Conservation (phyloP, 2,797 vertebrate genomes). For the Falco concolor region DNA sequence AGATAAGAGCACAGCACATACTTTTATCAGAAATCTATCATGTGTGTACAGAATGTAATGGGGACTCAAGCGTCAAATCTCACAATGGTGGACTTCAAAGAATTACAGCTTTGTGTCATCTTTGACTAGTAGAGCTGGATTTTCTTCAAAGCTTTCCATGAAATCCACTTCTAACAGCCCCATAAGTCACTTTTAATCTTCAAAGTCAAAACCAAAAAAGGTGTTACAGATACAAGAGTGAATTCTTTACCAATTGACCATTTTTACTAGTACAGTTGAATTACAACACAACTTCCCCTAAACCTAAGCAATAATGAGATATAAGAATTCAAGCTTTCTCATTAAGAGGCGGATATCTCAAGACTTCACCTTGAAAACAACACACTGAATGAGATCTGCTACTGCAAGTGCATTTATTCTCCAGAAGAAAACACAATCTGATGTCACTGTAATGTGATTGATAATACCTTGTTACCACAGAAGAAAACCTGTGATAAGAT, state of each 20-base stretch:
- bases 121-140: neutral
- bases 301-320: neutral
- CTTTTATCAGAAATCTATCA: neutral
- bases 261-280: neutral
- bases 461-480: neutral
- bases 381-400: neutral
- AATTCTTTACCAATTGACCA: neutral
- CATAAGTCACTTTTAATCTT: neutral
- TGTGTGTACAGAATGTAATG: neutral
- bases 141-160: constrained; percentile 8
- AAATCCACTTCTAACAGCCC: neutral
- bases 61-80: neutral
- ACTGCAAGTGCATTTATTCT: neutral
- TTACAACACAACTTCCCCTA: neutral
- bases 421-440: neutral
- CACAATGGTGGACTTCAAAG: neutral
- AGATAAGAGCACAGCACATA: neutral
- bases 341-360: neutral
- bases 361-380: neutral
- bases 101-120: neutral
- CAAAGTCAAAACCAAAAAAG: neutral
- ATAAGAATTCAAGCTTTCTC: neutral
- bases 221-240: neutral
- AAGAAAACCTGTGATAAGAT: neutral
- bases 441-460: neutral